These are phyloP conservation scores for Hyperoplus lanceolatus DNA, from an alignment of 2,797 vertebrate species.

Conservation along the genomic window DNA sequence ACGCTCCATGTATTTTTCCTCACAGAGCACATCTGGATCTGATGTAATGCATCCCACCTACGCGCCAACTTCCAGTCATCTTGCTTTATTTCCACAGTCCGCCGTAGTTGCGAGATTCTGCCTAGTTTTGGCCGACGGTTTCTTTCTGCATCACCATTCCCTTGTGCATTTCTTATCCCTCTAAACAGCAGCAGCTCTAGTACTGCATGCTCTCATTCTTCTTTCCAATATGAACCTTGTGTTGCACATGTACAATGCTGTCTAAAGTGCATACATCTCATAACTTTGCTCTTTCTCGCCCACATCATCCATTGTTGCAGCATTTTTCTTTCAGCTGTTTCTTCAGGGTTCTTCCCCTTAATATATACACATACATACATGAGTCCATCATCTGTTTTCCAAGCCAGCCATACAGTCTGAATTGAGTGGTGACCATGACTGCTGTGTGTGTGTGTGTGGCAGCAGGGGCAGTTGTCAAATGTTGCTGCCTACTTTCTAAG, in stretches of 20 bases:
- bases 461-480: conserved; percentile 25
- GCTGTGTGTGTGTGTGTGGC: conserved; percentile 20
- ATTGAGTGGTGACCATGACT: conserved; percentile 36
- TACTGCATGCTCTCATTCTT: background rate
- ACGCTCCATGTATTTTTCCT: background rate
- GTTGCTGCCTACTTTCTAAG: background rate
- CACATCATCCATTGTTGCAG: conserved; percentile 13
- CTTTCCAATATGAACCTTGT: background rate
- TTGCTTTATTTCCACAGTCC: conserved; percentile 6
- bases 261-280: background rate
- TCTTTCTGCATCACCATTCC: background rate
- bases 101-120: background rate
- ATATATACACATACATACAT: conserved; percentile 29
- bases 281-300: conserved; percentile 1
- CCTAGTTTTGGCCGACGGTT: background rate
- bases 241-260: conserved; percentile 2
- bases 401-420: conserved; percentile 3
- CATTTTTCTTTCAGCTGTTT: conserved; percentile 26
- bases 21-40: background rate
- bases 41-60: conserved; percentile 4
- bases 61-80: background rate
- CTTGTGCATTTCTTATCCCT: background rate
- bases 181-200: background rate
- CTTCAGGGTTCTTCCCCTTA: conserved; percentile 2
- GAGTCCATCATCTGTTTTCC: conserved; percentile 29